Percentiles rank a stretch among this genome's conserved stretches.
These are phyloP conservation scores for Pantherophis guttatus DNA, from an alignment of 2,113 vertebrate genomes.

Conservation along the genomic window DNA sequence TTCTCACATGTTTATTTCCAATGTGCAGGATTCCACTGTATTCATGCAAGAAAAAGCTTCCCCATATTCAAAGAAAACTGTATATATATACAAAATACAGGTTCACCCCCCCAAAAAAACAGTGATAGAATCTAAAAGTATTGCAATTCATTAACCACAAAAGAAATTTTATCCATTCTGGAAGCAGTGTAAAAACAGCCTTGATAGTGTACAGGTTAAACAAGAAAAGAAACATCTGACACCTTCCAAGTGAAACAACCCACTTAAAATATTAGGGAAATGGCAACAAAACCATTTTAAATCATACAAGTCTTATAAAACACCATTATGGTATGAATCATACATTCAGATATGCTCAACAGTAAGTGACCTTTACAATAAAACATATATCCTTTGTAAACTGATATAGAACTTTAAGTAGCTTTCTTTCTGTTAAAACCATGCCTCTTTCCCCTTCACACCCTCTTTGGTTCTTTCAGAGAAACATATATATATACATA, in stretches of 20 bases:
- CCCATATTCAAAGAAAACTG: constrained; percentile 54
- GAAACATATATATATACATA: constrained; percentile 75
- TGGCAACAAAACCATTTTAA: constrained; percentile 67
- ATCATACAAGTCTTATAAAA: constrained; percentile 78
- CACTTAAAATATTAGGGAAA: constrained; percentile 15
- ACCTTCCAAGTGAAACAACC: constrained; percentile 35
- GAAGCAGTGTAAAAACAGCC: constrained; percentile 43
- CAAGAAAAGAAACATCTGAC: constrained; percentile 51
- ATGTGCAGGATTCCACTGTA: constrained; percentile 64
- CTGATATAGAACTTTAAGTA: constrained; percentile 81
- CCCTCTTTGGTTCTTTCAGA: constrained; percentile 79
- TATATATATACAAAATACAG: constrained; percentile 67
- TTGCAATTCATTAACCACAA: constrained; percentile 55
- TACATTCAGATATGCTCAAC: constrained; percentile 80
- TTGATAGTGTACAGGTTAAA: constrained; percentile 33
- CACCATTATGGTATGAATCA: constrained; percentile 75
- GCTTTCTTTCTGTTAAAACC: constrained; percentile 56
- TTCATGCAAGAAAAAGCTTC: constrained; percentile 62
- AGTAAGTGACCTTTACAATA: constrained; percentile 71
- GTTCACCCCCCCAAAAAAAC: constrained; percentile 24
- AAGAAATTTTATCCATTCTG: constrained; percentile 54
- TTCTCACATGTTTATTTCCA: constrained; percentile 71
- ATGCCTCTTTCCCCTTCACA: constrained; percentile 69
- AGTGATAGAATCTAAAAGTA: constrained; percentile 61
- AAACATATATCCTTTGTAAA: constrained; percentile 72